These are phyloP conservation scores for Drosophila eugracilis DNA, from an alignment of 1,140 invertebrate species.

Conservation along the genomic window DNA sequence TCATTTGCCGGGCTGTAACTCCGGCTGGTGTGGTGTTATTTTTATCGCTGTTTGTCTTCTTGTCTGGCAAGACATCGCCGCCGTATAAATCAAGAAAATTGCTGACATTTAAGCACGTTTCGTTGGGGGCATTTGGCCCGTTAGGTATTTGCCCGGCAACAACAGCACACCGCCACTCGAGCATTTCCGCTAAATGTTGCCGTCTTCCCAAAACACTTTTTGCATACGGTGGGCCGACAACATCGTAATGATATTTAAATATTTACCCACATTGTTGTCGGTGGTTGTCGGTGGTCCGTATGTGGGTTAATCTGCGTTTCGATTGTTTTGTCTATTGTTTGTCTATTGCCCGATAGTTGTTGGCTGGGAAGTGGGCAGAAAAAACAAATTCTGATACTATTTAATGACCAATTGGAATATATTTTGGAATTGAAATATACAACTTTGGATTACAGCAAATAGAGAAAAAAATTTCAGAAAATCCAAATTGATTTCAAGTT, in stretches of 20 bases:
- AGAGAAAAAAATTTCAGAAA: too few species aligned
- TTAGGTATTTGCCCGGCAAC: constrained; percentile 68
- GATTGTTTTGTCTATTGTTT: constrained; percentile 73
- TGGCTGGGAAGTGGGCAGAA: constrained; percentile 1
- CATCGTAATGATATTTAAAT: constrained; percentile 80
- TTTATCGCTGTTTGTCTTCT: constrained; percentile 62
- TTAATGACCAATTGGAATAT: not conserved
- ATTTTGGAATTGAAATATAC: not conserved
- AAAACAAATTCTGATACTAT: not conserved
- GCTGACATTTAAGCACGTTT: constrained; percentile 82
- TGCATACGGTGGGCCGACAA: constrained; percentile 32
- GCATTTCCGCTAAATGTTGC: constrained; percentile 74
- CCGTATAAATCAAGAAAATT: constrained; percentile 83
- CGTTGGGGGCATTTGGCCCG: constrained; percentile 55
- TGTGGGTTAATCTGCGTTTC: constrained; percentile 78
- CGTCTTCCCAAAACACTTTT: constrained; percentile 61
- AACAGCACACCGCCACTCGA: constrained; percentile 59
- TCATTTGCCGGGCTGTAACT: constrained; percentile 57
- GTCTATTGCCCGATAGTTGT: constrained; percentile 27
- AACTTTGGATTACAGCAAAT: too few species aligned
- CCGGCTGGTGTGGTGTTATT: constrained; percentile 37
- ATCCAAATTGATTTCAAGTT: too few species aligned
- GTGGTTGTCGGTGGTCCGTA: constrained; percentile 52
- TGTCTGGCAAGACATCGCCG: constrained; percentile 70
- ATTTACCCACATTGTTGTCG: constrained; percentile 71